Conservation (phyloP, 2,113 vertebrate genomes). For the Penelope pileata region DNA sequence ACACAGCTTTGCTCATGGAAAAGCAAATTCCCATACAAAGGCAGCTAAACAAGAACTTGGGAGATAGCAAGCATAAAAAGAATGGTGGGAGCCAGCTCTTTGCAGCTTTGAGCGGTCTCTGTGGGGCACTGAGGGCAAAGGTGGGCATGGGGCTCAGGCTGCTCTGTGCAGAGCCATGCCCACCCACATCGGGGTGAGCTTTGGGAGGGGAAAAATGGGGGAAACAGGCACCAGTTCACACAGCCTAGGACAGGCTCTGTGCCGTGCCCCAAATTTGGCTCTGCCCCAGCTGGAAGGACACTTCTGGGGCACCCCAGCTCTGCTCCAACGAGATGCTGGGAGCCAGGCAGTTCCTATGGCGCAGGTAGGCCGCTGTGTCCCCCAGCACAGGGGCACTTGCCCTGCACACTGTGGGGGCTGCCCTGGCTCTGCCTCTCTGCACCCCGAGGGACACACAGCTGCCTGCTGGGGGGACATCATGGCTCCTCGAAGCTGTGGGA, state of each 20-base stretch:
- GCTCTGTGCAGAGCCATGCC: rapidly evolving
- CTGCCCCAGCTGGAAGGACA: neutral
- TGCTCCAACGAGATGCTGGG: neutral
- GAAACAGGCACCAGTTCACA: neutral
- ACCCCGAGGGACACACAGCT: neutral
- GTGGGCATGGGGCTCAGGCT: rapidly evolving
- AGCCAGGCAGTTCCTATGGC: neutral
- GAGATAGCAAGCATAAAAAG: neutral
- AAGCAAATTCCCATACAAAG: neutral
- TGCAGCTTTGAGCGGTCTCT: neutral
- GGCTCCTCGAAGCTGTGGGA: neutral
- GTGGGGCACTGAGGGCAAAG: neutral
- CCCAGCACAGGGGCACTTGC: too few species aligned
- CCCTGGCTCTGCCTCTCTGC: neutral
- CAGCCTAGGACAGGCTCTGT: neutral
- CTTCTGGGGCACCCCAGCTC: neutral
- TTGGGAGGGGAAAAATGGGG: neutral
- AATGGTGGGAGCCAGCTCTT: rapidly evolving
- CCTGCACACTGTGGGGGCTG: neutral
- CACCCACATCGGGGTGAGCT: rapidly evolving
- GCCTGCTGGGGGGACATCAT: neutral
- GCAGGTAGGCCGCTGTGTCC: neutral
- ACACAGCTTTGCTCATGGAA: rapidly evolving
- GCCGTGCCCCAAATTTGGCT: neutral
- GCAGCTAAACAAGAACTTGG: neutral